Evolutionary conservation across 2,888 invertebrate species (phyloP), one percentile per base, ranked within the genome.

Genomic region (Agonopterix subpropinquella): DNA sequence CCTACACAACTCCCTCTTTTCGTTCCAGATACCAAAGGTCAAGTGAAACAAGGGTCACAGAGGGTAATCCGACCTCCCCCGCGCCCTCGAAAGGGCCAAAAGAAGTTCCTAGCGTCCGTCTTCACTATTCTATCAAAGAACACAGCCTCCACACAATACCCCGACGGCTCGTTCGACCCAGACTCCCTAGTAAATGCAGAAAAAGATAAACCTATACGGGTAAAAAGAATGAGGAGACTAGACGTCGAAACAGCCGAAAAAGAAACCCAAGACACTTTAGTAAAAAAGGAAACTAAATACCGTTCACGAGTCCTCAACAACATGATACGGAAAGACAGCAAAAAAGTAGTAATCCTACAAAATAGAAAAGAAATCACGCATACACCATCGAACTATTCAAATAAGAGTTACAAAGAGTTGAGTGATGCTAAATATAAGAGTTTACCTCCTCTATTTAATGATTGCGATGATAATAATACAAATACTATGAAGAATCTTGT

Each of bases 111-210:
- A 1, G 50, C 67, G 0, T 77, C 80, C 0, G 73, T 77, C 0
- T 59, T 78, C 0, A 67, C 53, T 0, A 74, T 79, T 3, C 57
- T 82, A 0, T 74, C 80, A 0, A 74, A 80, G 57, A 64, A 70
- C 0, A 72, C 80, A 0, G 61, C 72, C 0, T 73, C 64, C 0
- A 80, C 79, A 0, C 77, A 80, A 47, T 68, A 55, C 36, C 76
- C 77, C 0, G 78, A 70, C 4, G 8, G 4, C 42, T 3, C 9
- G 39, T 2, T 4, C 9, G 28, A 28, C 28, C 28, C 28, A 28
- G 28, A 28, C 28, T 28, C 5, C 5, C 28, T 28, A 28, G 2
- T 5, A 28, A 28, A 2, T 28, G 28, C 7, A 5, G 28, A 28
- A 28, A 28, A 28, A 28, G 28, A 28, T 18, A 28, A 28, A 28